Percentiles rank a stretch among this genome's conserved stretches.
These are phyloP conservation scores for Campoplex capitator DNA, from an alignment of 2,888 invertebrate genomes.

Conservation along the genomic window DNA sequence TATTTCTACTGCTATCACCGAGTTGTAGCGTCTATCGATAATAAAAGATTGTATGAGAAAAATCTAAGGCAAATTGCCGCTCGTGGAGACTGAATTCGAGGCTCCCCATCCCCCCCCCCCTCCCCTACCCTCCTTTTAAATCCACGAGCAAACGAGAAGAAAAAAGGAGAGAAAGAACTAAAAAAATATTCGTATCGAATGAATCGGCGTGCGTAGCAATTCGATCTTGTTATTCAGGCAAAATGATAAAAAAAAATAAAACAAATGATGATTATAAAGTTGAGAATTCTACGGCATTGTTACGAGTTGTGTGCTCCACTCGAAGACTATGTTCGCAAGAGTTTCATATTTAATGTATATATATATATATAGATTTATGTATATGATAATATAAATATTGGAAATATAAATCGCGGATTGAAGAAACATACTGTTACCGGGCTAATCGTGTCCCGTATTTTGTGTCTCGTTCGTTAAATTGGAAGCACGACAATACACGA, in stretches of 20 bases:
- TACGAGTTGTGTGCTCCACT: conserved; percentile 23
- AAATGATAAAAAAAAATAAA: not conserved
- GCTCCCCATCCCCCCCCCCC: not conserved
- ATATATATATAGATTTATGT: conserved; percentile 25
- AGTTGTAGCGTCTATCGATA: conserved; percentile 77
- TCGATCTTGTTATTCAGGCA: conserved; percentile 14
- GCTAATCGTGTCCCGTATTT: conserved; percentile 8
- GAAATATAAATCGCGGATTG: conserved; percentile 45
- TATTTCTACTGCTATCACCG: conserved; percentile 80
- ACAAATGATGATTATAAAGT: not conserved
- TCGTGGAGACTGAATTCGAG: conserved; percentile 63
- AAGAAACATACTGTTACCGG: conserved; percentile 27
- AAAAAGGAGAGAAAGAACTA: conserved; percentile 22
- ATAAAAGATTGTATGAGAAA: conserved; percentile 68
- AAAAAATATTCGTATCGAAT: conserved; percentile 28
- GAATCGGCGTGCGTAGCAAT: conserved; percentile 32
- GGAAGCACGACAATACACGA: conserved; percentile 73
- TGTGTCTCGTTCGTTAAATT: conserved; percentile 58
- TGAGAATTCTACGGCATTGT: conserved; percentile 43
- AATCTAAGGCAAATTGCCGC: conserved; percentile 81
- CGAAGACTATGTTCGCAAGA: conserved; percentile 60
- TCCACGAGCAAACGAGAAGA: conserved; percentile 11
- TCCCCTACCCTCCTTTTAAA: not conserved
- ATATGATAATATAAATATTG: conserved; percentile 19
- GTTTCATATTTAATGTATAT: conserved; percentile 30